phyloP scores from a whole-genome alignment of 2,888 invertebrate genomes.

The Hylaea fasciaria region DNA sequence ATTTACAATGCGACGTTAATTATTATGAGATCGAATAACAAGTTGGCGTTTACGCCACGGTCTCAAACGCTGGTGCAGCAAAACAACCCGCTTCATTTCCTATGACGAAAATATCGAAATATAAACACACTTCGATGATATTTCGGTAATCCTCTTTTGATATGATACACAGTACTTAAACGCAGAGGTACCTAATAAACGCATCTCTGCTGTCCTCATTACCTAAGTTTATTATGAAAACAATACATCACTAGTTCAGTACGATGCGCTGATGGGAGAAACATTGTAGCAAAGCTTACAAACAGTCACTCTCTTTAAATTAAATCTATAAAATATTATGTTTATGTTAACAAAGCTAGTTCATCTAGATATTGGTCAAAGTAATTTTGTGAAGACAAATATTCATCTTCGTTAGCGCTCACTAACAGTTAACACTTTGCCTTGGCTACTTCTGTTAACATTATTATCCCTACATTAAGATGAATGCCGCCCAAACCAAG shows the following conservation, averaged over 20 bases:
- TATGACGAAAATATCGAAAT: background rate
- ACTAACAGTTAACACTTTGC: slow-evolving; percentile 24
- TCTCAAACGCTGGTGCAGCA: background rate
- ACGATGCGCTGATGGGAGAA: background rate
- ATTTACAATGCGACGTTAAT: slow-evolving; percentile 31
- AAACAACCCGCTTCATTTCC: background rate
- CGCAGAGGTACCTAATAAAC: background rate
- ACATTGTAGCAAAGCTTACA: slow-evolving; percentile 19
- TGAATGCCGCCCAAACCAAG: slow-evolving; percentile 48
- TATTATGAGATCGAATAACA: background rate
- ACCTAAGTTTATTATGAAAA: slow-evolving; percentile 14
- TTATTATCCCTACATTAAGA: slow-evolving; percentile 42
- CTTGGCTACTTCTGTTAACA: slow-evolving; percentile 31
- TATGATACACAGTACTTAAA: background rate
- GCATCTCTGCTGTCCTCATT: slow-evolving; percentile 1
- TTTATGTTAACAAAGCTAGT: slow-evolving; percentile 4
- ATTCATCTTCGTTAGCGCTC: slow-evolving; percentile 9
- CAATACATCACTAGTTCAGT: background rate
- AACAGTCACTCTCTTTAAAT: slow-evolving; percentile 2
- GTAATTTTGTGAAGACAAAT: slow-evolving; percentile 6
- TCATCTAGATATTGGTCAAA: slow-evolving; percentile 9
- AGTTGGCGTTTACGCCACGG: background rate
- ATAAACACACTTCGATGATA: background rate
- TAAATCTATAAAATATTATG: background rate
- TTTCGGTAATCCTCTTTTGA: background rate